Evolutionary conservation across 2,113 vertebrate species (phyloP).

Genomic region (Kryptolebias marmoratus): DNA sequence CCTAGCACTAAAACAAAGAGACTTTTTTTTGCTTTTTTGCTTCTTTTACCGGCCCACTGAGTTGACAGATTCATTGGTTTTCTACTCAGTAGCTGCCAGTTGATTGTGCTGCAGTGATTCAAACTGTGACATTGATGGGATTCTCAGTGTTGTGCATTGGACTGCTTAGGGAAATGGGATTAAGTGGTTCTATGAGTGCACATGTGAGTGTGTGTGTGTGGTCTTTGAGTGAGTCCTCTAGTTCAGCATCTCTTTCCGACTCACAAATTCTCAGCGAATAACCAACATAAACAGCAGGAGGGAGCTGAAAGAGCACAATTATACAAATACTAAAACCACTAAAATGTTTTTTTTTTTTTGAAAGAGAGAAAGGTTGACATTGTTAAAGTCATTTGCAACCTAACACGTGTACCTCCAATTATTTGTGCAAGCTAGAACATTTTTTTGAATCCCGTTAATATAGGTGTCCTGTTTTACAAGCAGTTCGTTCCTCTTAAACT

Average conservation of each 20-base stretch:
- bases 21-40: neutral
- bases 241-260: constrained; percentile 31
- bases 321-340: constrained; percentile 1
- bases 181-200: constrained; percentile 49
- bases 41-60: constrained; percentile 25
- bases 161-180: constrained; percentile 73
- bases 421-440: neutral
- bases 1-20: constrained; percentile 56
- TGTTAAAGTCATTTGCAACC: neutral
- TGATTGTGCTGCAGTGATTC: constrained; percentile 71
- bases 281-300: constrained; percentile 39
- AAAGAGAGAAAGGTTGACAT: neutral
- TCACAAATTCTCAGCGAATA: constrained; percentile 29
- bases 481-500: neutral
- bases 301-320: constrained; percentile 3
- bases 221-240: constrained; percentile 31
- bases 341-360: neutral
- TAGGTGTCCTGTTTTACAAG: neutral
- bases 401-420: too few species aligned
- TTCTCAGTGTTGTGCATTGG: constrained; percentile 59
- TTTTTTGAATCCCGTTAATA: neutral
- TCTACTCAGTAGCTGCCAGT: constrained; percentile 66
- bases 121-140: constrained; percentile 70
- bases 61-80: constrained; percentile 69
- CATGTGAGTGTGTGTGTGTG: constrained; percentile 42